Evolutionary conservation across 2,888 invertebrate species (phyloP).

Genomic region (Brenthis hecate): DNA sequence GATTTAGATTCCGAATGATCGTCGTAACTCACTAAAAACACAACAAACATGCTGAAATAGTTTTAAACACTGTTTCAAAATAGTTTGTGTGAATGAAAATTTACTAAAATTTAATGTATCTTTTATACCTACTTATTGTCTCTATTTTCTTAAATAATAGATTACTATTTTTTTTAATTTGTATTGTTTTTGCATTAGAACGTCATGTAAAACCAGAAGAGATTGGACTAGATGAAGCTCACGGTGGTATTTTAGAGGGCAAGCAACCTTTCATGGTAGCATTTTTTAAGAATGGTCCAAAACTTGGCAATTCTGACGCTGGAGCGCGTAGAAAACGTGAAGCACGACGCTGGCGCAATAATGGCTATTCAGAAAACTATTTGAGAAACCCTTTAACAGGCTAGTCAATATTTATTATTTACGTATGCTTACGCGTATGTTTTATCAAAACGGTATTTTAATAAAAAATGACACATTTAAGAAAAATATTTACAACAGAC

Average conservation of each 20-base stretch:
- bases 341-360: slow-evolving; percentile 80
- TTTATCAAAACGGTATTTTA: background rate
- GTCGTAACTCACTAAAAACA: too few species aligned
- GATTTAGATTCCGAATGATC: too few species aligned
- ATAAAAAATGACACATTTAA: background rate
- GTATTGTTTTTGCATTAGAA: slow-evolving; percentile 66
- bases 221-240: slow-evolving; percentile 90
- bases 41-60: too few species aligned
- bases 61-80: too few species aligned
- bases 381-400: slow-evolving; percentile 82
- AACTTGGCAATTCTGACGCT: slow-evolving; percentile 74
- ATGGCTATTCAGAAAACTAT: slow-evolving; percentile 78
- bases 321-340: slow-evolving; percentile 82
- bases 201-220: slow-evolving; percentile 92
- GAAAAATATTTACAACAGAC: background rate
- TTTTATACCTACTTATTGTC: too few species aligned
- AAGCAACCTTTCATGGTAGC: slow-evolving; percentile 96
- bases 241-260: slow-evolving; percentile 84
- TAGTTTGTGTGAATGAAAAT: too few species aligned
- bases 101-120: too few species aligned
- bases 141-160: too few species aligned
- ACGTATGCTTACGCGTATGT: slow-evolving; percentile 8
- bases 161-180: too few species aligned
- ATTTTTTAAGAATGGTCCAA: slow-evolving; percentile 88
- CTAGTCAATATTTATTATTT: slow-evolving; percentile 42